Conservation (phyloP, 1,140 invertebrate species). For the Laodelphax striatellus region DNA sequence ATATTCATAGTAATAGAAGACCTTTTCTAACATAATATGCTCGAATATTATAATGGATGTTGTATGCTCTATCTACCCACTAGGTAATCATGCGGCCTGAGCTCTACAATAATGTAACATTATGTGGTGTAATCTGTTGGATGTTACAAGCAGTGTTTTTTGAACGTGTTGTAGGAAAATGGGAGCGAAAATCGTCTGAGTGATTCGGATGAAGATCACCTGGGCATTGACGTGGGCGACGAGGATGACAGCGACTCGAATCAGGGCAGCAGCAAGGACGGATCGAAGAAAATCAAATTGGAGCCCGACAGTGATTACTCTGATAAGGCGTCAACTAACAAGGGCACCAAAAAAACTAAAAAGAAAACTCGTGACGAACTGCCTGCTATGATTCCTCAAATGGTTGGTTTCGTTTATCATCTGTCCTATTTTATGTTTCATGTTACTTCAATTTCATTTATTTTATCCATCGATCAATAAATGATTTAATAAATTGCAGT, state of each 20-base stretch:
- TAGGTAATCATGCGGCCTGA: too few species aligned
- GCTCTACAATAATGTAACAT: too few species aligned
- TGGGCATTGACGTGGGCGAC: background rate
- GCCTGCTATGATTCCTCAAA: slow-evolving; percentile 18
- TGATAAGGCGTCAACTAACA: slow-evolving; percentile 1
- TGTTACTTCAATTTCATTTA: too few species aligned
- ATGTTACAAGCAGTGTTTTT: too few species aligned
- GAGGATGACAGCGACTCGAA: background rate
- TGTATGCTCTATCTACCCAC: too few species aligned
- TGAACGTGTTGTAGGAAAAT: background rate
- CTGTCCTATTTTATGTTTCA: background rate
- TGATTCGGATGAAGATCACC: background rate
- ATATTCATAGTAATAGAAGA: too few species aligned
- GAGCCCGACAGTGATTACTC: slow-evolving; percentile 16
- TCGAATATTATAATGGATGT: too few species aligned
- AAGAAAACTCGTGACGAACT: slow-evolving; percentile 4
- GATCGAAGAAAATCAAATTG: slow-evolving; percentile 7
- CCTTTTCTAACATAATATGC: too few species aligned
- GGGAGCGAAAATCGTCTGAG: background rate
- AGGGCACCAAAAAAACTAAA: slow-evolving; percentile 1
- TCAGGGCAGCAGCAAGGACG: background rate
- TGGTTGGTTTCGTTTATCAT: slow-evolving; percentile 8
- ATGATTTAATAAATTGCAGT: too few species aligned
- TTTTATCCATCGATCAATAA: too few species aligned
- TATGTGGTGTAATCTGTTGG: too few species aligned